These are phyloP conservation scores for Microcebus lehilahytsara DNA, from an alignment of 2,113 vertebrate species.

Conservation along the genomic window DNA sequence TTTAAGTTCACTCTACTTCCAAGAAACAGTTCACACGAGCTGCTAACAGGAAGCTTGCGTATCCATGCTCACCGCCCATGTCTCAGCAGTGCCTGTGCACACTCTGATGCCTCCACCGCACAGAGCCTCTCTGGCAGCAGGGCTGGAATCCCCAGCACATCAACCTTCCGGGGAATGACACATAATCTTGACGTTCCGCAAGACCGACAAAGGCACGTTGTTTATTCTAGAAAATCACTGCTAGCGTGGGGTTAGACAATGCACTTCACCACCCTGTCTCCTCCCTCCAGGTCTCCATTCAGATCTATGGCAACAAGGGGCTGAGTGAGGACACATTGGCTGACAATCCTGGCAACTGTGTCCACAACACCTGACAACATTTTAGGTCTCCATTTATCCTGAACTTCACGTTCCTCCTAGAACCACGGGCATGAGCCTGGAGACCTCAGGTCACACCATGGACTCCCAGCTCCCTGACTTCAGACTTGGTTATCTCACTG, in stretches of 20 bases:
- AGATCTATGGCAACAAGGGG: no score
- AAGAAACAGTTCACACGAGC: accelerated
- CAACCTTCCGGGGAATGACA: neutral
- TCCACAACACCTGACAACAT: accelerated
- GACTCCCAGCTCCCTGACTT: neutral
- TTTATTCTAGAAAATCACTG: neutral
- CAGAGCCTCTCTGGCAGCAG: neutral
- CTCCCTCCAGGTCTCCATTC: neutral
- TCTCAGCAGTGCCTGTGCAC: neutral
- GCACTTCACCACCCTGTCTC: accelerated
- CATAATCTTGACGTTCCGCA: neutral
- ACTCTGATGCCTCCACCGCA: neutral
- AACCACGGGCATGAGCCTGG: neutral
- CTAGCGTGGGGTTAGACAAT: no score
- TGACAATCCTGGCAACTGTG: no score
- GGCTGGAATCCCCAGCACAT: accelerated
- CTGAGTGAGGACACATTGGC: accelerated
- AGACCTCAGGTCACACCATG: accelerated
- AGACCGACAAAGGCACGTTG: neutral
- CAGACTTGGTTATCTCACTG: no score
- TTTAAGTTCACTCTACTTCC: neutral
- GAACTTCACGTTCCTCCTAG: neutral
- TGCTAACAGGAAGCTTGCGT: accelerated
- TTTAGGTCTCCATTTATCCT: accelerated
- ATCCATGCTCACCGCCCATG: accelerated